Evolutionary conservation across 2,113 vertebrate genomes (phyloP).

Genomic region (Geococcyx californianus): DNA sequence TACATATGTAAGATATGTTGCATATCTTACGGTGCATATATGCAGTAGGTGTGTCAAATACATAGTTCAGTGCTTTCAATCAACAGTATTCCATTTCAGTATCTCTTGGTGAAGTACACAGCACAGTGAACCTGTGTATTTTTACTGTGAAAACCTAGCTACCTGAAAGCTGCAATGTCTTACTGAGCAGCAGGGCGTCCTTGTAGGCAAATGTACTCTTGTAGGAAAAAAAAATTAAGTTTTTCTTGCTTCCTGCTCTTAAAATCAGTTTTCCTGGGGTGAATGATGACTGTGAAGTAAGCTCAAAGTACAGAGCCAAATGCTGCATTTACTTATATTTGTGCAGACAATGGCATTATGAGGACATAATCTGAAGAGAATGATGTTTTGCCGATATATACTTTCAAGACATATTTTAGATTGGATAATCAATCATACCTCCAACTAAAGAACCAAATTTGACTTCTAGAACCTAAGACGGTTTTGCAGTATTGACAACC

Average conservation of each 20-base stretch:
- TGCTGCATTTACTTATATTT: constrained; percentile 56
- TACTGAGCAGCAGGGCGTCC: background rate
- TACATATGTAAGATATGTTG: no score
- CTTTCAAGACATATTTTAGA: constrained; percentile 46
- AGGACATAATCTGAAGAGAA: constrained; percentile 48
- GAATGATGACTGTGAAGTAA: constrained; percentile 62
- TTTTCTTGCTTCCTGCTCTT: background rate
- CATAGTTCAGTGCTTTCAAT: background rate
- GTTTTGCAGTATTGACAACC: constrained; percentile 51
- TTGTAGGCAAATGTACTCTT: background rate
- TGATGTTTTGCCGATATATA: constrained; percentile 42
- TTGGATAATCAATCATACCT: constrained; percentile 29
- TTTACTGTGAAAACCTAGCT: background rate
- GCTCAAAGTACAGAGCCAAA: constrained; percentile 47
- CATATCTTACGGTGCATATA: background rate
- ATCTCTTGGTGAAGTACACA: background rate
- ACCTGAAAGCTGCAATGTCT: background rate
- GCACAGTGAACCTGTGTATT: background rate
- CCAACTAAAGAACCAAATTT: constrained; percentile 21
- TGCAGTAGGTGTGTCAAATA: background rate
- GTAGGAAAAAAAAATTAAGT: background rate
- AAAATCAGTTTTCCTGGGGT: background rate
- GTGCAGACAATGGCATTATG: constrained; percentile 48
- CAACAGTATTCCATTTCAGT: background rate
- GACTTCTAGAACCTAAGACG: constrained; percentile 38